Evolutionary conservation across 2,113 vertebrate genomes (phyloP).

Genomic region (Haemorhous mexicanus): DNA sequence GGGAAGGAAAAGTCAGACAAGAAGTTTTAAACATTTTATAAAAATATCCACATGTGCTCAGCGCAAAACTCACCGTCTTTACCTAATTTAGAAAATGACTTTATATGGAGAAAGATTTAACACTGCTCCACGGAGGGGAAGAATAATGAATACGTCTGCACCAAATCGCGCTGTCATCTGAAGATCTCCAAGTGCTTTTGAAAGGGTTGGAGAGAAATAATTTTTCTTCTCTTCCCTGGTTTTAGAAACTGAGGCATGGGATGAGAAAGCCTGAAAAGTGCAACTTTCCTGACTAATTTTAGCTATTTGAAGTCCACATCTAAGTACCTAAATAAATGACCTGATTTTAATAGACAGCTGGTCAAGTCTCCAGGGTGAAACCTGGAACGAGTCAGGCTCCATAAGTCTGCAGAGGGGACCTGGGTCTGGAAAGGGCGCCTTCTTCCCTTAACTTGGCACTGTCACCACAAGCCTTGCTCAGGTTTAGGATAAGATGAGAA

Average conservation of each 20-base stretch:
- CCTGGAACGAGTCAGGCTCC: not conserved
- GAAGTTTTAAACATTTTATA: constrained; percentile 66
- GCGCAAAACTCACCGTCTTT: constrained; percentile 59
- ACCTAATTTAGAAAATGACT: constrained; percentile 68
- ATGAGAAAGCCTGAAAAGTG: constrained; percentile 28
- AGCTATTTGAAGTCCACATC: constrained; percentile 49
- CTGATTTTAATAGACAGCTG: constrained; percentile 50
- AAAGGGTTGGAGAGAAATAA: constrained; percentile 41
- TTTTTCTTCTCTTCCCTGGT: constrained; percentile 43
- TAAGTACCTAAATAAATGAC: constrained; percentile 50
- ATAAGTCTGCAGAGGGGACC: not conserved
- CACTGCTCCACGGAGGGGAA: constrained; percentile 36
- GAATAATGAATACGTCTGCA: constrained; percentile 57
- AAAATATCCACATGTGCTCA: constrained; percentile 66
- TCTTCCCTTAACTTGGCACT: not conserved
- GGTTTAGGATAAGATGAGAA: not conserved
- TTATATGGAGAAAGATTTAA: constrained; percentile 64
- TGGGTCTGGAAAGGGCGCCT: not conserved
- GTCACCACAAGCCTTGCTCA: not conserved
- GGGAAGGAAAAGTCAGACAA: constrained; percentile 44
- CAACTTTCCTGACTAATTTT: constrained; percentile 45
- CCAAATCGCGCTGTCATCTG: constrained; percentile 8
- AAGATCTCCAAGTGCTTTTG: constrained; percentile 39
- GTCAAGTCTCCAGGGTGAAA: constrained; percentile 16
- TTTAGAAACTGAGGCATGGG: constrained; percentile 59